Base-by-base conservation (phyloP, 2,888 invertebrate species). In the Melinaea marsaeus region DNA sequence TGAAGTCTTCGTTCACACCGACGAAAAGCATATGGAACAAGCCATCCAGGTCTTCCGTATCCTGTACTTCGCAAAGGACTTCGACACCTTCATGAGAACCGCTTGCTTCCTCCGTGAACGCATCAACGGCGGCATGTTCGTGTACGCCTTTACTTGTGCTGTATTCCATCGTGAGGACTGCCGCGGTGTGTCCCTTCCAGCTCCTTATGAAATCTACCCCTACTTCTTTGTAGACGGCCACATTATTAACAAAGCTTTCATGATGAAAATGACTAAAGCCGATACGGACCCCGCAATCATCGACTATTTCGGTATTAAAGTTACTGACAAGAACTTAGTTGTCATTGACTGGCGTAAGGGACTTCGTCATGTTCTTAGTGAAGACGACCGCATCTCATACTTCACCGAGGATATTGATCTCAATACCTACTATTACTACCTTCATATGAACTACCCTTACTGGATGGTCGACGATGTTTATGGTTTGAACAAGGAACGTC, bases 351-450 rank as follows among this genome's bases (percentile, higher is more conserved):
- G 95, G 90, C 94, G 94, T 79, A 93, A 94, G 70, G 93, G 92
- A 56, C 83, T 91, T 65, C 92, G 93, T 69, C 88, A 92, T 68
- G 84, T 92, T 37, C 68, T 93, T 48, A 90, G 93, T 74, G 88
- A 92, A 57, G 93, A 94, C 62, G 93, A 94, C 75, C 85, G 88
- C 34, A 74, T 95, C 66, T 87, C 91, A 56, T 96, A 96, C 84
- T 96, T 94, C 88, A 93, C 93, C 32, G 95, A 96, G 79, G 96
- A 96, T 79, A 86, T 96, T 60, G 95, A 95, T 69, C 86, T 96
- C 13, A 95, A 95, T 83, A 84, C 93, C 13, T 94, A 93, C 89
- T 94, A 94, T 87, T 94, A 93, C 85, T 92, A 94, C 81, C 88
- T 92, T 80, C 93, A 93, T 76, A 86, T 94, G 79, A 93, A 93